These are phyloP conservation scores for Gastrophysa polygoni DNA, from an alignment of 2,888 invertebrate species.

Conservation along the genomic window DNA sequence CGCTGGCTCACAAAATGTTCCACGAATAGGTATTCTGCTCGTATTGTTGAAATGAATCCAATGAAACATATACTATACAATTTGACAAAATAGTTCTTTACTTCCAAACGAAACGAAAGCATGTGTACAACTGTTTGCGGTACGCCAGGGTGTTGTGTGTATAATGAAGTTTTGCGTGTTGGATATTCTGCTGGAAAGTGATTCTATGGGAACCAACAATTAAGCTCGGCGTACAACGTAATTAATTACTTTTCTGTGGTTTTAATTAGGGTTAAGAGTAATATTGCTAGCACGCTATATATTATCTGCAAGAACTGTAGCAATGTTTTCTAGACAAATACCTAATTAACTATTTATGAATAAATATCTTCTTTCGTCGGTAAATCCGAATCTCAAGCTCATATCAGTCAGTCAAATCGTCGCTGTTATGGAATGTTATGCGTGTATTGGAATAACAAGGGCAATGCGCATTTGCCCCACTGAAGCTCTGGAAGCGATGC, in stretches of 20 bases:
- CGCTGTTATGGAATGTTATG: too few relatives aligned
- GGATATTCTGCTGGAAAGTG: not conserved
- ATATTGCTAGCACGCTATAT: not conserved
- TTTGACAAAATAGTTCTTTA: not conserved
- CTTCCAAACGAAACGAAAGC: not conserved
- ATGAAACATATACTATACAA: not conserved
- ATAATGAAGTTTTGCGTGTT: slow-evolving; percentile 1
- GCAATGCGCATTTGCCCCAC: too few relatives aligned
- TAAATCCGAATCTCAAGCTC: too few relatives aligned
- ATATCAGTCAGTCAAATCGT: too few relatives aligned
- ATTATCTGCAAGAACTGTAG: not conserved
- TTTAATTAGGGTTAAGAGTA: not conserved
- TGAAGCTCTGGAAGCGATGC: too few relatives aligned
- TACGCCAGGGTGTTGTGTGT: not conserved
- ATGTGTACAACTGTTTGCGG: not conserved
- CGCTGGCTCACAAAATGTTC: too few relatives aligned
- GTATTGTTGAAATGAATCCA: too few relatives aligned
- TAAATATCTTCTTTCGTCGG: not conserved
- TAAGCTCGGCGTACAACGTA: not conserved
- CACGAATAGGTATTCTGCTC: too few relatives aligned
- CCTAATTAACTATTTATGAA: not conserved
- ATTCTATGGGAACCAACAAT: slow-evolving; percentile 1
- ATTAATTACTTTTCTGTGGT: slow-evolving; percentile 1
- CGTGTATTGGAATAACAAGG: too few relatives aligned
- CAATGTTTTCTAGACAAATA: not conserved